Evolutionary conservation across 2,888 invertebrate genomes (phyloP).

Genomic region (Sinotaia quadrata): DNA sequence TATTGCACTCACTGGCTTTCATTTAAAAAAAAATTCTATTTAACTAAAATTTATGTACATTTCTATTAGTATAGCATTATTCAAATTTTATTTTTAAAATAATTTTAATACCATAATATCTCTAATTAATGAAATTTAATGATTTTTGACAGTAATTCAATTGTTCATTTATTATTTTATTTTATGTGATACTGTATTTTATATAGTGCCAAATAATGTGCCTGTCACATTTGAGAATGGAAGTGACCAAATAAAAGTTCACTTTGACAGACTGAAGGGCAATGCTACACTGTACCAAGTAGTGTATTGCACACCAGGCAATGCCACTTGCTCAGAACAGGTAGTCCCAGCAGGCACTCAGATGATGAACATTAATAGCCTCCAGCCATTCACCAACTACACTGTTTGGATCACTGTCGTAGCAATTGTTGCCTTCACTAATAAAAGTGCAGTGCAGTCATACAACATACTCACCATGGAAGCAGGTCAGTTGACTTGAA

Average conservation of each 20-base stretch:
- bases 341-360: conserved; percentile 11
- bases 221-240: conserved; percentile 36
- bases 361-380: conserved; percentile 34
- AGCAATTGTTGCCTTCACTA: not conserved
- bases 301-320: conserved; percentile 9
- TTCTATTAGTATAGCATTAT: too few species aligned
- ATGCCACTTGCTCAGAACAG: conserved; percentile 10
- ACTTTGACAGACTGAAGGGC: conserved; percentile 39
- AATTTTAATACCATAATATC: not conserved
- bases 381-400: conserved; percentile 49
- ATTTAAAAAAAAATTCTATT: too few species aligned
- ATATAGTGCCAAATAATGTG: conserved; percentile 34
- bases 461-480: conserved; percentile 44
- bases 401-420: conserved; percentile 43
- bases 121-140: not conserved
- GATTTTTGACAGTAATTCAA: not conserved
- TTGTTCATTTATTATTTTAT: too few species aligned
- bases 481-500: conserved; percentile 52
- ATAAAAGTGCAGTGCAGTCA: conserved; percentile 35
- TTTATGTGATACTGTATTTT: not conserved
- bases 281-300: conserved; percentile 26
- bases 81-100: not conserved
- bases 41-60: too few species aligned
- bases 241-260: conserved; percentile 41
- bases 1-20: too few species aligned